phyloP scores from a whole-genome alignment of 2,113 vertebrate genomes.

The Cygnus buccinator region DNA sequence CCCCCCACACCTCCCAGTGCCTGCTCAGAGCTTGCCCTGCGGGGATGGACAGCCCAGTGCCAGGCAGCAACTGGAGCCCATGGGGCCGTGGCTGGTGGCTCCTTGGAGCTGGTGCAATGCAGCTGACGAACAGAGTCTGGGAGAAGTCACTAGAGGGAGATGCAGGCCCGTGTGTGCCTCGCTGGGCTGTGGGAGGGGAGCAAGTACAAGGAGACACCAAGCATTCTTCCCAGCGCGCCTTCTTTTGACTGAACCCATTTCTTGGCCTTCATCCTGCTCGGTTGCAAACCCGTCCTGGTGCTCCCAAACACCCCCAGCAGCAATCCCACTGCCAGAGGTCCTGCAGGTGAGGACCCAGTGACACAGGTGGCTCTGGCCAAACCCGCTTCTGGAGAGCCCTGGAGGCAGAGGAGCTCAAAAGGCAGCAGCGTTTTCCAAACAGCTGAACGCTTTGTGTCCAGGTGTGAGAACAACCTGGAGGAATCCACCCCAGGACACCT shows the following conservation, averaged over 20 bases:
- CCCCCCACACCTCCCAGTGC: rapidly evolving
- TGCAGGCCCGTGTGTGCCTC: constrained; percentile 3
- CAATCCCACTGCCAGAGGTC: neutral
- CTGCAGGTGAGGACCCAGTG: neutral
- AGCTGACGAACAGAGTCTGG: neutral
- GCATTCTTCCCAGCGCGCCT: neutral
- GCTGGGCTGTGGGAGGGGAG: neutral
- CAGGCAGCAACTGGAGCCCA: neutral
- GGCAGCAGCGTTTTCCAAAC: neutral
- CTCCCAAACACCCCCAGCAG: neutral
- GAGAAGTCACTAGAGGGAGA: constrained; percentile 69
- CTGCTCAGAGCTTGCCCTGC: rapidly evolving
- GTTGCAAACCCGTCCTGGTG: neutral
- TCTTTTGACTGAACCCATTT: rapidly evolving
- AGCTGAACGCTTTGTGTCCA: neutral
- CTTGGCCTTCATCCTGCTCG: neutral
- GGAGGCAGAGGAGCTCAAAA: neutral
- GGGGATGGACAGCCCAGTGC: rapidly evolving
- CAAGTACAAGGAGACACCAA: neutral
- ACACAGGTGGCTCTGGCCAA: rapidly evolving
- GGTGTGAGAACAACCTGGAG: neutral
- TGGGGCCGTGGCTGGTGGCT: neutral
- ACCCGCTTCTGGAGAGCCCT: rapidly evolving
- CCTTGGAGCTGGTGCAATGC: neutral
- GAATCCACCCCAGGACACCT: neutral